These are phyloP conservation scores for Callyntrura sp. DNA, from an alignment of 2,888 invertebrate genomes.

Conservation along the genomic window DNA sequence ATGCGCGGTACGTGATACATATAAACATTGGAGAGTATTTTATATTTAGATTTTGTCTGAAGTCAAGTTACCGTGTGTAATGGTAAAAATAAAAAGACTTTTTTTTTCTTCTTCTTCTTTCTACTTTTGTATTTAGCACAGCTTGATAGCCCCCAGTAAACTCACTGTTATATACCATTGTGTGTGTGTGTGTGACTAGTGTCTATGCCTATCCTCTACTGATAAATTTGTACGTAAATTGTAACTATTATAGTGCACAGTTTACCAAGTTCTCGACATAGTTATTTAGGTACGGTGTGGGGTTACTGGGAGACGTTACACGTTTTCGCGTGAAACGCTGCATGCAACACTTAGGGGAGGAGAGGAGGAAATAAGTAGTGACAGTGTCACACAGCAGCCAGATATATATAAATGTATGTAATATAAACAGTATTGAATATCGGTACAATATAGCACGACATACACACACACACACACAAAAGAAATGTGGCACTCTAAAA, in stretches of 20 bases:
- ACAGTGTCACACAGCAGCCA: not conserved
- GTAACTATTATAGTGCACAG: no score
- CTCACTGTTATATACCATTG: no score
- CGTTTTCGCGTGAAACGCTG: constrained; percentile 38
- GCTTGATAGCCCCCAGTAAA: no score
- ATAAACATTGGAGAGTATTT: not conserved
- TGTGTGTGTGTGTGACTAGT: no score
- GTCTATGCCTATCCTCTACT: no score
- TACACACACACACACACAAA: not conserved
- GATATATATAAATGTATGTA: not conserved
- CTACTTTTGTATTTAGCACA: not conserved
- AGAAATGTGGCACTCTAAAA: no score
- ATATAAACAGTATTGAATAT: no score
- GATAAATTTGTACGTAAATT: no score
- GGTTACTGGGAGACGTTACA: constrained; percentile 36
- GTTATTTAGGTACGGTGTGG: not conserved
- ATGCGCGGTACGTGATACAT: not conserved
- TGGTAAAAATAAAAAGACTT: not conserved
- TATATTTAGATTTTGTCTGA: constrained; percentile 33
- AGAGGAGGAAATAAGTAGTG: not conserved
- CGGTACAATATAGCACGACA: no score
- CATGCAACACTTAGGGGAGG: constrained; percentile 16
- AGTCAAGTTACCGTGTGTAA: not conserved
- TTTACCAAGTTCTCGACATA: no score
- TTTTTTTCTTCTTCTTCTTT: not conserved